Base-by-base conservation (phyloP, 2,113 vertebrate species). In the Romanogobio albipinnatus region DNA sequence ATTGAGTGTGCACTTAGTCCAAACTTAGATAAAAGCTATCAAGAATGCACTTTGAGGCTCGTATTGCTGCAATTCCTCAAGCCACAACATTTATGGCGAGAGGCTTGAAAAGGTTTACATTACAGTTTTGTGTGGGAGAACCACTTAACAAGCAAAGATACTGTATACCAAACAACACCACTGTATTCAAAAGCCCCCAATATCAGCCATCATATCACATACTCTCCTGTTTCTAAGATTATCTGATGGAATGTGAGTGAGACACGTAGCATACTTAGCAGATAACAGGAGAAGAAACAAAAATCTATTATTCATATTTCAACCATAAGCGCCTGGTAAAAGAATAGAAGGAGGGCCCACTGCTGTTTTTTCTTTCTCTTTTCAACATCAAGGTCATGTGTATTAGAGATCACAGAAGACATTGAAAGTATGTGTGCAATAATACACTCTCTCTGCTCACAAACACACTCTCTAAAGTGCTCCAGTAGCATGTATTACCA, bases 11-110 rank as follows among this genome's bases (percentile, higher is more conserved):
- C 86, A 82, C 90, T 93, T 68, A 79, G 80, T 71, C 88, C 88
- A 93, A 92, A 92, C 90, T 87, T 89, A 93, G 91, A 92, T 93
- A 94, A 95, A 93, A 92, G 64, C 86, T 86, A 89, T 85, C 86
- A 90, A 92, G 89, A 90, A 93, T 91, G 90, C 86, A 88, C 90
- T 94, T 83, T 87, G 89, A 80, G 79, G 86, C 86, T 91, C 75
- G 49, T 88, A 88, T 94, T 93, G 86, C 47, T 5, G 43, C 88
- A 89, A 89, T 95, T 93, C 89, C 92, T 92, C 92, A 91, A 84
- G 76, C 86, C 66, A 88, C 89, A 84, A 74, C 81, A 73, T 85
- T 89, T 85, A 86, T 84, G 90, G 82, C 85, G 86, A 87, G 78
- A 84, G 85, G 89, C 86, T 92, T 89, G 80, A 84, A 81, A 36